A percentile compares a stretch with the other conserved stretches of the same genome.
Conservation (phyloP, 1,140 invertebrate species). For the Drosophila ironensis region DNA sequence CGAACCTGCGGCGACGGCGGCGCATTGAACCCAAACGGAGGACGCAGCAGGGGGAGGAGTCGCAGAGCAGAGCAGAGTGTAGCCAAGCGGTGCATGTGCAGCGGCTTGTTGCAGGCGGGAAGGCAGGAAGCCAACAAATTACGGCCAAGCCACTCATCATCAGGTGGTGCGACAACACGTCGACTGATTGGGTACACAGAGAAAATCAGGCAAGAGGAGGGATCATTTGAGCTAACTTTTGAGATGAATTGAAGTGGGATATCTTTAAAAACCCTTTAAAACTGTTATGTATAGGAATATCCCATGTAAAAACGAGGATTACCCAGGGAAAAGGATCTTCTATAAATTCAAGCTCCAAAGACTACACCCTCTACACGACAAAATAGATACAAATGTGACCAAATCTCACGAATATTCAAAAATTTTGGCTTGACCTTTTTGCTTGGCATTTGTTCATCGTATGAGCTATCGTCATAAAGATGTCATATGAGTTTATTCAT, state of each 20-base stretch:
- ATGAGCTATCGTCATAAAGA: no score
- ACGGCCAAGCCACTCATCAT: slow-evolving; percentile 59
- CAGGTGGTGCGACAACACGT: slow-evolving; percentile 67
- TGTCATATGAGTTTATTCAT: no score
- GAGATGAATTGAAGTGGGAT: not conserved
- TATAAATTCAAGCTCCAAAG: no score
- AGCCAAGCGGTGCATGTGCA: slow-evolving; percentile 75
- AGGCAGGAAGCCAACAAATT: slow-evolving; percentile 68
- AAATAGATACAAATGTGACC: no score
- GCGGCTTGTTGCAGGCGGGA: slow-evolving; percentile 72
- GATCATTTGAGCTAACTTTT: no score
- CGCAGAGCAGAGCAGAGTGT: slow-evolving; percentile 24
- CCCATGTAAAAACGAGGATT: no score
- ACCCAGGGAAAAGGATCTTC: no score
- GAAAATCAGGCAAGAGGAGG: not conserved
- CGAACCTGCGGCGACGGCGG: slow-evolving; percentile 19
- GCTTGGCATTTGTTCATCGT: no score
- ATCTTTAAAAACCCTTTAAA: not conserved
- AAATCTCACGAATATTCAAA: no score
- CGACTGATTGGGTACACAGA: slow-evolving; percentile 55
- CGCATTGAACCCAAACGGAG: slow-evolving; percentile 68
- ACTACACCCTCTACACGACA: no score
- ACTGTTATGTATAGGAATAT: no score
- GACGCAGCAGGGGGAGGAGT: not conserved
- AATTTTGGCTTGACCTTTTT: no score